A percentile compares a stretch with the other conserved stretches of the same genome.
phyloP scores from a whole-genome alignment of 2,797 vertebrate genomes.

The Natrix natrix region DNA sequence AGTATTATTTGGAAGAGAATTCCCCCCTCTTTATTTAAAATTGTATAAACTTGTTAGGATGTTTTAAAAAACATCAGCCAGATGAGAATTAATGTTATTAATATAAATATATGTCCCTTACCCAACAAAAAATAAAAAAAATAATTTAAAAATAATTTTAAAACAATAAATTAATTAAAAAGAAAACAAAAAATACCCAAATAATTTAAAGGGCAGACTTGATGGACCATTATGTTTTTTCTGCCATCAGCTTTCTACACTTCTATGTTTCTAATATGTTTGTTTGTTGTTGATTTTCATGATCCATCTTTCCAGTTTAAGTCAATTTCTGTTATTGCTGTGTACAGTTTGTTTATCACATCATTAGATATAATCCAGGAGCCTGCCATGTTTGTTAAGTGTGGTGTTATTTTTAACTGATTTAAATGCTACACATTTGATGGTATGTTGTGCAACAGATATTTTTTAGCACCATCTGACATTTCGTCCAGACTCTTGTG shows the following conservation, averaged over 20 bases:
- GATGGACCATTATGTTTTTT: not conserved
- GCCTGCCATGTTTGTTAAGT: conserved; percentile 54
- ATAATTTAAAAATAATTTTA: not conserved
- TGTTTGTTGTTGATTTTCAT: not conserved
- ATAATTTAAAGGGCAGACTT: not conserved
- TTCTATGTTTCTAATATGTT: not conserved
- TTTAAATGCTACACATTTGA: conserved; percentile 40
- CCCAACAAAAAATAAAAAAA: not conserved
- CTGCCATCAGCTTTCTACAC: not conserved
- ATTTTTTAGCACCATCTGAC: conserved; percentile 54
- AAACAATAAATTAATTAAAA: not conserved
- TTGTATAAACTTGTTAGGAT: not conserved
- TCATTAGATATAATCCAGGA: conserved; percentile 39
- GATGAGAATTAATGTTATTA: not conserved
- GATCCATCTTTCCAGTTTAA: not conserved
- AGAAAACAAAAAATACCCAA: not conserved
- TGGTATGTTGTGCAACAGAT: conserved; percentile 60
- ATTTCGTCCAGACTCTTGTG: conserved; percentile 65
- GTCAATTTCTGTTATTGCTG: conserved; percentile 24
- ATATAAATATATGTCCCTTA: not conserved
- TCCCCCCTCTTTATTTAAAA: not conserved
- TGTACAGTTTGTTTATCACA: conserved; percentile 22
- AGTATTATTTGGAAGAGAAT: not conserved
- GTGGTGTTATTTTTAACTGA: conserved; percentile 60
- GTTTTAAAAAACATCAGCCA: not conserved